Conservation (phyloP, 2,113 vertebrate species). For the Glaucomys volans region DNA sequence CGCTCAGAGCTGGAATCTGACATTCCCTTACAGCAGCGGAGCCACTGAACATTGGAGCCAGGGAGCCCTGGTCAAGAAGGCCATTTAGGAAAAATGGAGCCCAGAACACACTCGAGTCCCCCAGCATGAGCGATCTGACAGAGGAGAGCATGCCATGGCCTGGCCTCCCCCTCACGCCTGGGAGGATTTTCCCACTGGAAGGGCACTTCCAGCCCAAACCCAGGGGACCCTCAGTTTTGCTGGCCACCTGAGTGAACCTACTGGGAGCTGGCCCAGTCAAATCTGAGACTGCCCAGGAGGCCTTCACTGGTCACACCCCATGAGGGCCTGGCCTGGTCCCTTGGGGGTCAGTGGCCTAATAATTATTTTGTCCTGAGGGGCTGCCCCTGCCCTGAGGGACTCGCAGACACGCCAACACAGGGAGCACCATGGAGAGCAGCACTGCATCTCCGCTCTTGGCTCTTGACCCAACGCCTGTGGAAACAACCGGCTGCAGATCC, state of each 20-base stretch:
- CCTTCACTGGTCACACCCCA: neutral
- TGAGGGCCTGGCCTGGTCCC: neutral
- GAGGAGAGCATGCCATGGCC: fast-evolving
- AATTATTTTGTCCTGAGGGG: neutral
- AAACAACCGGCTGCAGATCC: neutral
- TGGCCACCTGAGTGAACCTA: neutral
- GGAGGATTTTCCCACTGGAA: neutral
- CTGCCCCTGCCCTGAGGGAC: neutral
- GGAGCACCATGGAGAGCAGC: neutral
- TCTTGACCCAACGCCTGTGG: neutral
- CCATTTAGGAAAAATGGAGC: neutral
- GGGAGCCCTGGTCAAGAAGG: neutral
- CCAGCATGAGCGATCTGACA: neutral
- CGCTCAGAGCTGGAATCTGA: neutral
- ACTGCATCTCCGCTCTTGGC: neutral
- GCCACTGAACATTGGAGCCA: neutral
- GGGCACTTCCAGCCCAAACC: neutral
- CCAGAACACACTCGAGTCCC: neutral
- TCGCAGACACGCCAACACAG: neutral
- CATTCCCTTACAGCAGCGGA: neutral
- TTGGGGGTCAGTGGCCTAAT: too few relatives aligned
- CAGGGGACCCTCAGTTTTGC: fast-evolving
- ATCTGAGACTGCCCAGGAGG: neutral
- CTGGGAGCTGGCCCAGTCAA: neutral
- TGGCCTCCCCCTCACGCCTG: neutral